These are phyloP conservation scores for Apogon talboti DNA, from an alignment of 2,797 vertebrate species.

Conservation along the genomic window DNA sequence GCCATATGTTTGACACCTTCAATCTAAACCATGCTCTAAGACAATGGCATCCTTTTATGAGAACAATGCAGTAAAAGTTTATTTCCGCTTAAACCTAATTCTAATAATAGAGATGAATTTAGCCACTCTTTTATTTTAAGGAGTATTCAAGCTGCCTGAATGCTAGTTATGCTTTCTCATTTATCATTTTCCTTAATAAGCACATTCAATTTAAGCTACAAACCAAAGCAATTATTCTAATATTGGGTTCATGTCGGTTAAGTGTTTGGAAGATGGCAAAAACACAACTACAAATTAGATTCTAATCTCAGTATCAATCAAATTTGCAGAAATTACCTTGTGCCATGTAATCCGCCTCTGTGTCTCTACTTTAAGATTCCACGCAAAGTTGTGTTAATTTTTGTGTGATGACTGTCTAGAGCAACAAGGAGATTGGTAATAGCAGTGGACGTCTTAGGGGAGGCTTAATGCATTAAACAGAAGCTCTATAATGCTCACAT, in stretches of 20 bases:
- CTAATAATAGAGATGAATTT: neutral
- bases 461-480: constrained; percentile 23
- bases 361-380: too few relatives aligned
- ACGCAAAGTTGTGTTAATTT: too few relatives aligned
- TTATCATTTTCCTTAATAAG: constrained; percentile 14
- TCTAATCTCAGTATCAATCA: constrained; percentile 14
- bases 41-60: constrained; percentile 10
- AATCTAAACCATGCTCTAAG: neutral
- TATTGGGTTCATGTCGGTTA: constrained; percentile 44
- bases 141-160: constrained; percentile 1
- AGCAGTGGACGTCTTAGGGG: neutral
- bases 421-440: too few relatives aligned
- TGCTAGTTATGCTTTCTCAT: constrained; percentile 20
- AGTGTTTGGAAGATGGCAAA: constrained; percentile 16
- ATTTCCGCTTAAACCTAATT: neutral
- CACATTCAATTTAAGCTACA: constrained; percentile 30
- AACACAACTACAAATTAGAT: neutral
- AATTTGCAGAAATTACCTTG: constrained; percentile 6
- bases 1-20: too few relatives aligned
- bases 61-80: constrained; percentile 14
- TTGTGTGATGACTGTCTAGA: too few relatives aligned
- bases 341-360: too few relatives aligned
- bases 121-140: neutral
- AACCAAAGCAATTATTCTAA: constrained; percentile 44
- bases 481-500: neutral